Evolutionary conservation across 2,888 invertebrate genomes (phyloP), one percentile per base, ranked within the genome.

Genomic region (Linnaemya tessellans): DNA sequence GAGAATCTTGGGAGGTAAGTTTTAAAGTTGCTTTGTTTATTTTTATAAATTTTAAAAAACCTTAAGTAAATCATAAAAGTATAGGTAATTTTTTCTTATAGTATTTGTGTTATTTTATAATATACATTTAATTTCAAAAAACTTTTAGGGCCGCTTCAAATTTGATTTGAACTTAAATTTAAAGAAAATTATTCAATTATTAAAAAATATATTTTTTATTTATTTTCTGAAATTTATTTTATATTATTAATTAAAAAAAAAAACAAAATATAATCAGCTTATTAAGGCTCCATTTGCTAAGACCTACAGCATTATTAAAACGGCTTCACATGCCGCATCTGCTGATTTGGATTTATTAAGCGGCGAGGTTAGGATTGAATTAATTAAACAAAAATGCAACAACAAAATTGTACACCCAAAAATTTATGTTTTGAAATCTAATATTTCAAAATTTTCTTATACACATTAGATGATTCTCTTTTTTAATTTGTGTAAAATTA

Each of bases 261-360:
- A 75, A 71, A 85, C 0, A 86, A 62, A 62, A 64, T 81, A 87
- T 58, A 88, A 89, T 89, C 95, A 98, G 97, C 96, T 97, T 94
- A 96, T 98, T 96, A 98, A 97, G 96, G 97, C 97, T 94, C 97
- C 97, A 93, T 97, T 97, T 95, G 97, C 96, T 94, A 97, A 97
- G 96, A 96, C 97, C 95, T 97, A 97, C 96, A 97, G 96, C 94
- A 97, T 97, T 94, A 96, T 97, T 95, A 97, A 97, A 96, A 97
- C 97, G 94, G 91, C 91, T 86, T 91, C 91, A 87, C 91, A 91
- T 90, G 96, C 95, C 93, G 94, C 95, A 94, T 95, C 95, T 89
- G 94, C 95, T 92, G 96, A 95, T 93, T 94, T 95, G 92, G 95
- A 95, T 90, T 88, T 92, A 88, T 92, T 92, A 93, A 94, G 92